Base-by-base conservation (phyloP, 2,888 invertebrate genomes). In the Belgica antarctica region DNA sequence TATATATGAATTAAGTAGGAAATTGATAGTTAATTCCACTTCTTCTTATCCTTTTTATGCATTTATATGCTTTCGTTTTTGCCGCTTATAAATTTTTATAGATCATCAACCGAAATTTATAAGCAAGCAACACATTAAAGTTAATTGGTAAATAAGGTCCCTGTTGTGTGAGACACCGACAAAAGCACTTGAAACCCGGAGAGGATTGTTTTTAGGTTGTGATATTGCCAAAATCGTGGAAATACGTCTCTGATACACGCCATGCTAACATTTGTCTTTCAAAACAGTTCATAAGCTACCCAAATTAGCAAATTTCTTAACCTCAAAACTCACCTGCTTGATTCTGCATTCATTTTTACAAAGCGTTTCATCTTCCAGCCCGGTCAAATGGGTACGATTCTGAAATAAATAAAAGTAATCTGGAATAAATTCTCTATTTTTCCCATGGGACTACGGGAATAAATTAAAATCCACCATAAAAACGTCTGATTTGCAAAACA, bases 341-440 rank as follows among this genome's bases (percentile, higher is more conserved):
- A 88, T 83, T 77, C 86, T 87, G 81, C 89, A 89, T 72, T 86
- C 85, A 41, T 84, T 83, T 34, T 86, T 88, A 75, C 89, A 89
- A 73, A 85, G 86, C 66, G 87, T 85, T 76, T 88, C 85, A n/a
- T 83, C 83, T 74, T 86, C 86, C 73, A 86, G 87, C 24, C 72
- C 72, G 7, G 72, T 59, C 68, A 72, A 71, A 70, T 72, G 72
- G 72, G 88, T 88, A 74, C 86, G 85, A 77, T 88, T 89, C 89
- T 89, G 73, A 75, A 76, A 76, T n/a, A n/a, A n/a, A n/a, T n/a
- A n/a, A n/a, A n/a, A n/a, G n/a, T n/a, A n/a, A n/a, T n/a, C n/a
- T n/a, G n/a, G n/a, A 52, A 19, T 52, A 22, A 52, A 52, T 52
- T 52, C 22, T 52, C 52, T 22, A 52, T 52, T 52, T 17, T 36